phyloP scores from a whole-genome alignment of 2,888 invertebrate species.

The Brachycybe producta region DNA sequence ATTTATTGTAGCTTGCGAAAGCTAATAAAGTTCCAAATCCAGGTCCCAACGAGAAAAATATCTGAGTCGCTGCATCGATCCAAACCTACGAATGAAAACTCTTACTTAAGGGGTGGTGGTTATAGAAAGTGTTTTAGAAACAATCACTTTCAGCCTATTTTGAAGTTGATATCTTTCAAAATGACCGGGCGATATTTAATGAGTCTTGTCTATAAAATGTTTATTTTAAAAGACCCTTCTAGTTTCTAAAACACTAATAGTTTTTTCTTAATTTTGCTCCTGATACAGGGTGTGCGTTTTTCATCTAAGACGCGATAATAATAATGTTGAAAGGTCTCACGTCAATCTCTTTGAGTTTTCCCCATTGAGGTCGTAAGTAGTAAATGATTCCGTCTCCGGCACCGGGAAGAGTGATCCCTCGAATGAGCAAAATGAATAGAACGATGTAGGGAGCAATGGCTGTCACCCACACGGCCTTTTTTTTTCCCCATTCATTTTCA shows the following conservation, averaged over 20 bases:
- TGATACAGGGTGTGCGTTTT: too few species aligned
- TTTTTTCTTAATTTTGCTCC: too few species aligned
- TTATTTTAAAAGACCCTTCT: too few species aligned
- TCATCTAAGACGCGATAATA: too few species aligned
- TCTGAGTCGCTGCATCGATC: slow-evolving; percentile 88
- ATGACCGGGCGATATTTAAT: too few species aligned
- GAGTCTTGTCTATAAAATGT: too few species aligned
- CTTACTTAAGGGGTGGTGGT: background rate
- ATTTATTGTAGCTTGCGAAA: slow-evolving; percentile 83
- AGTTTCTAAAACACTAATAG: too few species aligned
- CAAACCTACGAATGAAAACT: slow-evolving; percentile 50
- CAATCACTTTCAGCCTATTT: too few species aligned
- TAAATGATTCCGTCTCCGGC: slow-evolving; percentile 72
- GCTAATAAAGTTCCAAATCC: slow-evolving; percentile 84
- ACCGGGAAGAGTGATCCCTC: slow-evolving; percentile 74
- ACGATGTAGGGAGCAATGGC: slow-evolving; percentile 86
- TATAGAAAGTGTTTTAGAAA: too few species aligned
- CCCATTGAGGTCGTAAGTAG: slow-evolving; percentile 81
- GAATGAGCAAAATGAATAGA: slow-evolving; percentile 62
- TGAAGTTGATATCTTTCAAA: too few species aligned
- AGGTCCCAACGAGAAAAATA: slow-evolving; percentile 84
- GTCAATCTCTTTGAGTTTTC: slow-evolving; percentile 60
- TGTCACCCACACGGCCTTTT: slow-evolving; percentile 84
- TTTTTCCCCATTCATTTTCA: background rate
- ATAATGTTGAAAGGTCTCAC: slow-evolving; percentile 40